Percentiles rank a stretch among this genome's conserved stretches.
These are phyloP conservation scores for Taxidea taxus DNA, from an alignment of 2,113 vertebrate species.

Conservation along the genomic window DNA sequence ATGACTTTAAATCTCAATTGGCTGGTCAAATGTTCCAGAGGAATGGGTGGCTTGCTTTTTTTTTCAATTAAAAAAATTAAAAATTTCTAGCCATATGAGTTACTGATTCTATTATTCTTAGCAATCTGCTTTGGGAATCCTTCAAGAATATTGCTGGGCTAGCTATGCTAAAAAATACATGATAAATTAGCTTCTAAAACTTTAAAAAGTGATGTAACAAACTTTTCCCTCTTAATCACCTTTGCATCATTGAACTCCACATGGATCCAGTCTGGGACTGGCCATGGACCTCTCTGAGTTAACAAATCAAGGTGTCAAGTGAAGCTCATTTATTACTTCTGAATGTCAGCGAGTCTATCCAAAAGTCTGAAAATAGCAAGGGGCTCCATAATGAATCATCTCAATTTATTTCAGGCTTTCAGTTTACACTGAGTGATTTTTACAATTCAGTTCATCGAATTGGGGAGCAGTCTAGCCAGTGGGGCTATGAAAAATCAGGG, in stretches of 20 bases:
- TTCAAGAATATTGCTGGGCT: conserved; percentile 6
- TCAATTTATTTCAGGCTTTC: conserved; percentile 72
- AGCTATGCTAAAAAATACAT: background rate
- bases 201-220: background rate
- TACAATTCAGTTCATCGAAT: conserved; percentile 61
- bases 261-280: conserved; percentile 17
- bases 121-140: background rate
- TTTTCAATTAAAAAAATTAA: background rate
- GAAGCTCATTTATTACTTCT: conserved; percentile 65
- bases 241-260: background rate
- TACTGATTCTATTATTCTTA: conserved; percentile 12
- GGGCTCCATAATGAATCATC: conserved; percentile 74
- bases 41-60: background rate
- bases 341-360: conserved; percentile 38
- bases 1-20: background rate
- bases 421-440: conserved; percentile 58
- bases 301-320: conserved; percentile 56
- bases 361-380: conserved; percentile 48
- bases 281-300: conserved; percentile 13
- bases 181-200: background rate
- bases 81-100: background rate
- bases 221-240: background rate
- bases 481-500: conserved; percentile 5
- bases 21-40: background rate
- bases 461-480: background rate